Conservation (phyloP, 2,888 invertebrate species). For the Drosophila birchii region DNA sequence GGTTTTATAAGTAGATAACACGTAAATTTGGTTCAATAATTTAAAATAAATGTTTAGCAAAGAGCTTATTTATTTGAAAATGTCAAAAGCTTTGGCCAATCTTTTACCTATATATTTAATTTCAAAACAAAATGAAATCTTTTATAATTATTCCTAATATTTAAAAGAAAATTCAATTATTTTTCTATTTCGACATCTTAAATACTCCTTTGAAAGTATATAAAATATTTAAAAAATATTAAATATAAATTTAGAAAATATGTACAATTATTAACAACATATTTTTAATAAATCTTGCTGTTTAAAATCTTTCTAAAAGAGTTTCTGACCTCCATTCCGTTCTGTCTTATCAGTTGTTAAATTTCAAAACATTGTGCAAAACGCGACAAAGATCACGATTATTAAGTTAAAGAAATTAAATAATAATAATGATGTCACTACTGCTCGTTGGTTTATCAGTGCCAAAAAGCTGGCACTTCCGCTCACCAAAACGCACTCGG, state of each 20-base stretch:
- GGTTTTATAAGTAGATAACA: background rate
- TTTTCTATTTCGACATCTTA: background rate
- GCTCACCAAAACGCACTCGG: conserved; percentile 13
- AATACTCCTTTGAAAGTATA: too few species aligned
- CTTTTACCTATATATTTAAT: background rate
- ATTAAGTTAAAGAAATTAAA: background rate
- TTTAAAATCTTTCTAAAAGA: background rate
- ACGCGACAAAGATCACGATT: conserved; percentile 24
- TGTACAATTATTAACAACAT: background rate
- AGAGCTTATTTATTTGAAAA: background rate
- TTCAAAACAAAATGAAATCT: background rate
- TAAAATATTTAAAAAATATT: too few species aligned
- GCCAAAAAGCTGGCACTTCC: conserved; percentile 46
- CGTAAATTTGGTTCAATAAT: too few species aligned
- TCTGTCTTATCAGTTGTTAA: conserved; percentile 51
- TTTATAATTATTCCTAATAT: background rate
- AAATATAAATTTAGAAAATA: too few species aligned
- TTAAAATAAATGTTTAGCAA: background rate
- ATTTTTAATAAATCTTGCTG: too few species aligned
- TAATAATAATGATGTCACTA: conserved; percentile 55
- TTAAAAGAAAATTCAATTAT: background rate
- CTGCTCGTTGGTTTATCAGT: conserved; percentile 45
- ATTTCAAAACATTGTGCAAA: conserved; percentile 48
- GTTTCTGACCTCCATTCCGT: conserved; percentile 7
- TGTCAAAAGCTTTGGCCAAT: background rate